These are phyloP conservation scores for Anabacerthia variegaticeps DNA, from an alignment of 2,797 vertebrate genomes.

Conservation along the genomic window DNA sequence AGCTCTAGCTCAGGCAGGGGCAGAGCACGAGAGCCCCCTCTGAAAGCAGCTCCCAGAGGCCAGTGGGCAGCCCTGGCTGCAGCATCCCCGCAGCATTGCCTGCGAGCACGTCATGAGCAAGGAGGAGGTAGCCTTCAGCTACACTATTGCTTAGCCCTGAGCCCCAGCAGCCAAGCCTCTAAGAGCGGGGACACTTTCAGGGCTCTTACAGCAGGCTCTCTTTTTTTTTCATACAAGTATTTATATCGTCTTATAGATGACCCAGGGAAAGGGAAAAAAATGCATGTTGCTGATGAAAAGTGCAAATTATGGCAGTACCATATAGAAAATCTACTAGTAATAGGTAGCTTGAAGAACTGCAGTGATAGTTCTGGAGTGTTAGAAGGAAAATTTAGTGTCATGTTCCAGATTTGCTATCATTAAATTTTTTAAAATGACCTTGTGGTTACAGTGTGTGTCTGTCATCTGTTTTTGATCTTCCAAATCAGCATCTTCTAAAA, in stretches of 20 bases:
- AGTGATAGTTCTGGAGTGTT: not conserved
- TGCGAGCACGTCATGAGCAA: accelerated
- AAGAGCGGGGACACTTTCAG: not conserved
- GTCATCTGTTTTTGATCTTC: not conserved
- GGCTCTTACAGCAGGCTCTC: not conserved
- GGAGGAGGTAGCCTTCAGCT: not conserved
- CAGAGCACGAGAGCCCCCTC: not conserved
- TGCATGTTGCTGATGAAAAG: not conserved
- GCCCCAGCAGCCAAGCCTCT: not conserved
- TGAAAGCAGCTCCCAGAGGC: not conserved
- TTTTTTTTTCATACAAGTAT: not conserved
- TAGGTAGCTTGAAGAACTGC: not conserved
- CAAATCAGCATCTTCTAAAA: not conserved
- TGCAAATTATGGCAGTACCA: not conserved
- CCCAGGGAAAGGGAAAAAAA: not conserved
- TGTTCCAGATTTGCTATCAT: not conserved
- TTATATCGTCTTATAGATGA: not conserved
- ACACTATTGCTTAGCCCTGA: not conserved
- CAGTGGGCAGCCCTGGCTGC: not conserved
- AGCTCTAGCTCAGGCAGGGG: not conserved
- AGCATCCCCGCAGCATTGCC: not conserved
- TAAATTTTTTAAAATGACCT: not conserved
- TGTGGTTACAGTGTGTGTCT: not conserved
- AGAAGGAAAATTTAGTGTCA: not conserved
- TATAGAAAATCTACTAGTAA: not conserved